Base-by-base conservation (phyloP, 2,797 vertebrate species). In the Chloroceryle inda region DNA sequence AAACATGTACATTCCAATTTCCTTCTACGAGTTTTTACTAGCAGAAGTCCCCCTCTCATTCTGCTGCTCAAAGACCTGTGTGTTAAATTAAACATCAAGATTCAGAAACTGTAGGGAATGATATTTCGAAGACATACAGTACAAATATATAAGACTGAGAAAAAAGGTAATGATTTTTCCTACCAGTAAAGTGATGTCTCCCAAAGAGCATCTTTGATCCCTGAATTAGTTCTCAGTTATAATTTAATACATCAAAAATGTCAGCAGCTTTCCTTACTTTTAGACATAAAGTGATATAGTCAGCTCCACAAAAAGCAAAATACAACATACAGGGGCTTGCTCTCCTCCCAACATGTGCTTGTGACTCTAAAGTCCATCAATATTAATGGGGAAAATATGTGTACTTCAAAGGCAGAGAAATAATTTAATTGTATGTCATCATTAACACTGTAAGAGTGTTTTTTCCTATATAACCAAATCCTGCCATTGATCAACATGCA, bases 31-130 rank as follows among this genome's bases (percentile, higher is more conserved):
- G 49, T 87, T 92, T 96, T 96, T 83, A 89, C 85, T 82, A 95
- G 78, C 66, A 97, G 97, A 96, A 94, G 58, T 44, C 97, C 82
- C 89, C 96, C 94, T 85, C 96, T 95, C 81, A 86, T 64, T 96
- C 97, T 97, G 97, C 86, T 96, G 94, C 97, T 98, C 97, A 98
- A 97, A 98, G 97, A 97, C 91, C 92, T 96, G 85, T 94, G 92
- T 86, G 86, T 97, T 98, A 97, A 98, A 98, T 98, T 98, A 98
- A 98, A 98, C 98, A 98, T 98, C 97, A 98, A 98, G 96, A 98
- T 97, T 96, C 96, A 89, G 94, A 94, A 98, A 98, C 96, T 93
- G 95, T 93, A 94, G 95, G 92, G 97, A 97, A 95, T 96, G 92
- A 89, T 96, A 92, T 97, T 97, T 97, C 96, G 81, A 94, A 97